A percentile compares a stretch with the other conserved stretches of the same genome.
Evolutionary conservation across 2,888 invertebrate genomes (phyloP).

Genomic region (Orthosia gothica): DNA sequence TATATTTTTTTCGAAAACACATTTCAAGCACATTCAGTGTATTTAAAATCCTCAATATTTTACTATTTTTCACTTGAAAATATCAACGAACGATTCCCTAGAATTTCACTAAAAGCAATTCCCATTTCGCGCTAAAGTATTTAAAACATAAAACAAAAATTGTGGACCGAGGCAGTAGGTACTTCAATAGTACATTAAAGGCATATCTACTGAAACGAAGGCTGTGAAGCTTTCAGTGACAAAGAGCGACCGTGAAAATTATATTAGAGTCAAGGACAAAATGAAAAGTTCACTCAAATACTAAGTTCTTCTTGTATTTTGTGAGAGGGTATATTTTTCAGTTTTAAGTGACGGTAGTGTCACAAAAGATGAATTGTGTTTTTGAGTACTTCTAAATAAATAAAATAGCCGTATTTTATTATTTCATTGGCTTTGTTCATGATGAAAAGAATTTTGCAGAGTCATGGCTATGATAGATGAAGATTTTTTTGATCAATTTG

Average conservation of each 20-base stretch:
- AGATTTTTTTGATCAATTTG: background rate
- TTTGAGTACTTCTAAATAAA: slow-evolving; percentile 10
- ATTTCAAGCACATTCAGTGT: background rate
- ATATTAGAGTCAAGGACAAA: slow-evolving; percentile 64
- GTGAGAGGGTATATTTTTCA: slow-evolving; percentile 34
- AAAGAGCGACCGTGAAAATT: slow-evolving; percentile 69
- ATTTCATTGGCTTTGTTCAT: background rate
- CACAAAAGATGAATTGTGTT: slow-evolving; percentile 14
- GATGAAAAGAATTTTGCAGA: background rate
- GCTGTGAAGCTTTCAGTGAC: slow-evolving; percentile 59
- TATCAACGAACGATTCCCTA: background rate
- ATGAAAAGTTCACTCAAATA: slow-evolving; percentile 60
- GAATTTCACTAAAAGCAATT: slow-evolving; percentile 37
- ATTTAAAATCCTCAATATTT: background rate
- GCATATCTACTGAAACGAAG: slow-evolving; percentile 61
- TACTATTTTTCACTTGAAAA: background rate
- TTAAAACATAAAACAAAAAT: slow-evolving; percentile 46
- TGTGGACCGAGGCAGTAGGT: slow-evolving; percentile 29
- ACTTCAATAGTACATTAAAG: slow-evolving; percentile 60
- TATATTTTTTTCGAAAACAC: background rate
- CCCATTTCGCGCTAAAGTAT: slow-evolving; percentile 20
- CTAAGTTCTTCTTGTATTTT: slow-evolving; percentile 55
- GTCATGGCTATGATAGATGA: slow-evolving; percentile 2
- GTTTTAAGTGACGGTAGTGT: slow-evolving; percentile 14
- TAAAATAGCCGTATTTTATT: slow-evolving; percentile 1